A percentile compares a stretch with the other conserved stretches of the same genome.
These are phyloP conservation scores for Penaeus vannamei DNA, from an alignment of 1,140 invertebrate genomes.

Conservation along the genomic window DNA sequence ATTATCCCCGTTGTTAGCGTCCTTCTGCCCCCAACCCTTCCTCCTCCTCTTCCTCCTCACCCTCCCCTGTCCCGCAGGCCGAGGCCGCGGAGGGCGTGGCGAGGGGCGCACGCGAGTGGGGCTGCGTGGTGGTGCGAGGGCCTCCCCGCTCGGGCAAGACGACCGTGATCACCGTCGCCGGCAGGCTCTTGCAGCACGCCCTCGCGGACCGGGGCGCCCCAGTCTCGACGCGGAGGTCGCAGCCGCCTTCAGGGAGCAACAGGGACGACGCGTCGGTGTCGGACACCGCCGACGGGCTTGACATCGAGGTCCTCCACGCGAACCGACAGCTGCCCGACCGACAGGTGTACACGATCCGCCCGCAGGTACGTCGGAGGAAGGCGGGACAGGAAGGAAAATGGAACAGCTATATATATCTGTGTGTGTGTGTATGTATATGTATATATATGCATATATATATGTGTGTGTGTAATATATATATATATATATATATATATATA, in stretches of 20 bases:
- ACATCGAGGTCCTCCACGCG: conserved; percentile 39
- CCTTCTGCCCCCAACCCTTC: too few relatives aligned
- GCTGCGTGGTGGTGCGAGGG: conserved; percentile 45
- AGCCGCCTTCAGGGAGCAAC: background rate
- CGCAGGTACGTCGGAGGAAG: conserved; percentile 16
- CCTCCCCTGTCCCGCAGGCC: conserved; percentile 3
- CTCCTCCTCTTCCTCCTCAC: too few relatives aligned
- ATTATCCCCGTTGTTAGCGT: too few relatives aligned
- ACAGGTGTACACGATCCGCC: conserved; percentile 37
- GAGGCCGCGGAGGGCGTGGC: conserved; percentile 26
- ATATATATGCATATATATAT: too few relatives aligned
- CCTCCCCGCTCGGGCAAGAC: conserved; percentile 59
- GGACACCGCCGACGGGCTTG: conserved; percentile 20
- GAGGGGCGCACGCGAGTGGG: conserved; percentile 20
- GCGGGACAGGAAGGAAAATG: too few relatives aligned
- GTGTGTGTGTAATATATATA: too few relatives aligned
- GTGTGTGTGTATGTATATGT: too few relatives aligned
- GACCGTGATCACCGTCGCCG: conserved; percentile 43
- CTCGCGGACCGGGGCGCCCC: background rate
- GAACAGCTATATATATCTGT: too few relatives aligned
- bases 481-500: too few relatives aligned
- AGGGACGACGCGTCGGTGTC: background rate
- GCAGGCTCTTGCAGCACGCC: conserved; percentile 20
- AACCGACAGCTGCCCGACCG: conserved; percentile 35
- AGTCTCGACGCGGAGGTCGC: background rate